These are phyloP conservation scores for Mormyrus hasselquistii DNA, from an alignment of 2,797 vertebrate genomes.

Conservation along the genomic window DNA sequence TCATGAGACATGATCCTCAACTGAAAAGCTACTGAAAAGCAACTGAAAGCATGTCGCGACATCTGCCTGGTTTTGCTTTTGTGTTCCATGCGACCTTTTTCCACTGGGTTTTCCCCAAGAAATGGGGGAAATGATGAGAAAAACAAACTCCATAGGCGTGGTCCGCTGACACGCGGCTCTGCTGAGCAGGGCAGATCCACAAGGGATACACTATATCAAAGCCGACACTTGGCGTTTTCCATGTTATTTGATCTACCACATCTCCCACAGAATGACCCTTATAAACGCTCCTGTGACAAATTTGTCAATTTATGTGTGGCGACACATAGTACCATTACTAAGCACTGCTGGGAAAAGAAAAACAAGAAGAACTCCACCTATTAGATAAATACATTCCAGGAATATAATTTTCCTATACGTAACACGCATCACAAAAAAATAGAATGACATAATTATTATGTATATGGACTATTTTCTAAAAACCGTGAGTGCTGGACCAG, in stretches of 20 bases:
- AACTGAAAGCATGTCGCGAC: background rate
- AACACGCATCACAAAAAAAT: background rate
- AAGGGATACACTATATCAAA: background rate
- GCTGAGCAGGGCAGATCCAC: background rate
- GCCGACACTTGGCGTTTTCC: background rate
- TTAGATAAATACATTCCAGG: background rate
- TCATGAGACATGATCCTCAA: background rate
- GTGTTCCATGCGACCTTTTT: background rate
- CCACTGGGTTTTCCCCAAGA: background rate
- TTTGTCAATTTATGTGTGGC: background rate
- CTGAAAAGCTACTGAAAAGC: background rate
- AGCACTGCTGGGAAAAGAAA: background rate
- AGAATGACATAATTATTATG: background rate
- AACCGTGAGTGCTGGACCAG: slow-evolving; percentile 20
- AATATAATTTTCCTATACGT: background rate
- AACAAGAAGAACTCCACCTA: background rate
- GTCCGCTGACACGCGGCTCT: background rate
- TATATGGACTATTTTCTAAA: slow-evolving; percentile 3
- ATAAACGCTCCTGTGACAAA: background rate
- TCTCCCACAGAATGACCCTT: background rate
- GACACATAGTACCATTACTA: background rate
- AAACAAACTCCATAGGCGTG: background rate
- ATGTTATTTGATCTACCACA: background rate
- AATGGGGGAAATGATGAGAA: background rate
- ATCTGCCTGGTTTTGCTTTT: background rate